Evolutionary conservation across 2,888 invertebrate species (phyloP).

Genomic region (Penaeus monodon): DNA sequence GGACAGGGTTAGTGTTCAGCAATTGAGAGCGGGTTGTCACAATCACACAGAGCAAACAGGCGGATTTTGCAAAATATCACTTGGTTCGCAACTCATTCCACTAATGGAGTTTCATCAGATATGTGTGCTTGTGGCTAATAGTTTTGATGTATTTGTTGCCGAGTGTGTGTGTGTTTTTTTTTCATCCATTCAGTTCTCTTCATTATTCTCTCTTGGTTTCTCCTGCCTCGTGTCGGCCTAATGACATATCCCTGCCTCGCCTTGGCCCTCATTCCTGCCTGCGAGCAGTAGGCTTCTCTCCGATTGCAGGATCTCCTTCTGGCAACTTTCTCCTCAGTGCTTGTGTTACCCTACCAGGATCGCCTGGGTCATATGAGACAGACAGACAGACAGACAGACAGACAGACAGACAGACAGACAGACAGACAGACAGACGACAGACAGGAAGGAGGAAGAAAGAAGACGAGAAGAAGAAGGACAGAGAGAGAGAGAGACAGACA

Average conservation of each 20-base stretch:
- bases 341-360: background rate
- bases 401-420: background rate
- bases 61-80: too few species aligned
- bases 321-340: background rate
- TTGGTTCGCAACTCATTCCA: too few species aligned
- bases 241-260: background rate
- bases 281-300: background rate
- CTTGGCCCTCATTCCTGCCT: background rate
- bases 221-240: too few species aligned
- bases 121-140: too few species aligned
- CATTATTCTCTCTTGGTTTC: background rate
- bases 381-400: background rate
- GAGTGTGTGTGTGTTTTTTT: background rate
- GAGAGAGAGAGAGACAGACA: slow-evolving; percentile 15
- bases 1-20: too few species aligned
- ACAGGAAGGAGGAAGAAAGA: too few species aligned
- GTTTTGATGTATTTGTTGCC: too few species aligned
- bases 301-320: too few species aligned
- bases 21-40: too few species aligned
- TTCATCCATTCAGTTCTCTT: background rate
- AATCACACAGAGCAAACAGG: too few species aligned
- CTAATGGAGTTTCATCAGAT: too few species aligned
- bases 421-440: background rate
- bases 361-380: background rate
- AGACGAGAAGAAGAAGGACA: background rate